Conservation (phyloP, 2,797 vertebrate genomes). For the Darevskia mixta region DNA sequence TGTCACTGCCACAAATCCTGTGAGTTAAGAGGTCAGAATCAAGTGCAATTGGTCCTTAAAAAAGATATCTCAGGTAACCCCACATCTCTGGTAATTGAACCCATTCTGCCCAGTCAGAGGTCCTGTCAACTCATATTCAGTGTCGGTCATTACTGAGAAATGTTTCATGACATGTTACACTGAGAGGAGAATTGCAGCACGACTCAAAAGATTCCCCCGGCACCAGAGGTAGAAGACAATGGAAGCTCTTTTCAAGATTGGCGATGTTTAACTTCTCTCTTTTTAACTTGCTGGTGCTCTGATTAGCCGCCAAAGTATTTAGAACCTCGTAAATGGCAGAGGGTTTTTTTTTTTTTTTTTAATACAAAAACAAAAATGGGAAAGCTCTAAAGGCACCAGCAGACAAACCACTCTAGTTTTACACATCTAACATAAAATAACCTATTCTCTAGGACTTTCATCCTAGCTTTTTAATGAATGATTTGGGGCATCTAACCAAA, state of each 20-base stretch:
- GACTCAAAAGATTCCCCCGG: slow-evolving; percentile 73
- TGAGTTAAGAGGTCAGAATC: slow-evolving; percentile 78
- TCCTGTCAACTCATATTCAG: slow-evolving; percentile 83
- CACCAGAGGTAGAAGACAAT: slow-evolving; percentile 70
- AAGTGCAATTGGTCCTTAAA: slow-evolving; percentile 77
- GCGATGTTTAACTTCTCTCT: slow-evolving; percentile 74
- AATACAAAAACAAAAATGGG: slow-evolving; percentile 54
- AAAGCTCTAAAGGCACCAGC: slow-evolving; percentile 55
- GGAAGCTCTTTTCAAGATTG: slow-evolving; percentile 73
- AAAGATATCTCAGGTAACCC: slow-evolving; percentile 79
- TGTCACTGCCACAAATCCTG: slow-evolving; percentile 69
- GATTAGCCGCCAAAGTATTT: slow-evolving; percentile 65
- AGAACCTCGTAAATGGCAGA: slow-evolving; percentile 71
- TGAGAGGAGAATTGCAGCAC: slow-evolving; percentile 74
- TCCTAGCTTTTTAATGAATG: neutral
- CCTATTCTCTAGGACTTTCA: neutral
- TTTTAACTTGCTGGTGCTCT: slow-evolving; percentile 70
- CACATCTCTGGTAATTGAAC: slow-evolving; percentile 82
- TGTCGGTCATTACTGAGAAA: slow-evolving; percentile 82
- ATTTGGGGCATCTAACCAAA: neutral
- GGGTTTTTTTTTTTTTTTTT: slow-evolving; percentile 47
- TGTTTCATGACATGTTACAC: slow-evolving; percentile 81
- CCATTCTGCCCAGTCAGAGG: slow-evolving; percentile 80
- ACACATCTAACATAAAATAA: too few relatives aligned
- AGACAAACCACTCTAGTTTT: slow-evolving; percentile 18